These are phyloP conservation scores for Ennomos quercinarius DNA, from an alignment of 2,888 invertebrate species.

Conservation along the genomic window DNA sequence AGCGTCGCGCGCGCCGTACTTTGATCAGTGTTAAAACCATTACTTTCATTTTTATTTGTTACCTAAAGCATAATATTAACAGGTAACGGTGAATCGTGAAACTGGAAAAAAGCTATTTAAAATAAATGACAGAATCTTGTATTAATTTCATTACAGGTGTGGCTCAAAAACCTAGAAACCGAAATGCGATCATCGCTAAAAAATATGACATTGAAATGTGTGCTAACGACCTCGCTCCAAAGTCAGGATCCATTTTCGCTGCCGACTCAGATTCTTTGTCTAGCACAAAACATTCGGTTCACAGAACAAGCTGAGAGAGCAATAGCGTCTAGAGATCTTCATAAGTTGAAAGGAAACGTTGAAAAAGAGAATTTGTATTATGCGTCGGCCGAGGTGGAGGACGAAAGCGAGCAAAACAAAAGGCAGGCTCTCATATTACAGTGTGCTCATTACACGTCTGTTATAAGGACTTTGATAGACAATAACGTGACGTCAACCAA, in stretches of 20 bases:
- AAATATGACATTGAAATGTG: conserved; percentile 86
- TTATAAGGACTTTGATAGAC: conserved; percentile 91
- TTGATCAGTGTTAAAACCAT: no score
- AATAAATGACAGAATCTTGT: background rate
- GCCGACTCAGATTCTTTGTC: conserved; percentile 92
- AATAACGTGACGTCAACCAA: conserved; percentile 87
- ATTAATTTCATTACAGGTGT: conserved; percentile 74
- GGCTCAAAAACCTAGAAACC: conserved; percentile 92
- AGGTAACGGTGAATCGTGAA: no score
- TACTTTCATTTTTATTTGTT: no score
- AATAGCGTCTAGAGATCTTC: conserved; percentile 88
- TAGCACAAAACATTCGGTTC: conserved; percentile 94
- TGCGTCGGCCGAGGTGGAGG: conserved; percentile 79
- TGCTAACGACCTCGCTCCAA: conserved; percentile 76
- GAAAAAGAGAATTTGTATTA: conserved; percentile 83
- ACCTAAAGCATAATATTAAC: no score
- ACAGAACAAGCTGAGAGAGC: conserved; percentile 94
- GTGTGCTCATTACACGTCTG: conserved; percentile 94
- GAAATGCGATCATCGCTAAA: conserved; percentile 91
- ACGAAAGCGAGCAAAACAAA: conserved; percentile 91
- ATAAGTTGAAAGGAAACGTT: conserved; percentile 77
- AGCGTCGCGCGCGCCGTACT: no score
- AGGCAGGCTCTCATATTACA: conserved; percentile 97
- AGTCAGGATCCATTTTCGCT: conserved; percentile 81
- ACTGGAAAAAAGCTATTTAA: no score